Conservation (phyloP, 2,888 invertebrate species). For the Mesochorus sp. region DNA sequence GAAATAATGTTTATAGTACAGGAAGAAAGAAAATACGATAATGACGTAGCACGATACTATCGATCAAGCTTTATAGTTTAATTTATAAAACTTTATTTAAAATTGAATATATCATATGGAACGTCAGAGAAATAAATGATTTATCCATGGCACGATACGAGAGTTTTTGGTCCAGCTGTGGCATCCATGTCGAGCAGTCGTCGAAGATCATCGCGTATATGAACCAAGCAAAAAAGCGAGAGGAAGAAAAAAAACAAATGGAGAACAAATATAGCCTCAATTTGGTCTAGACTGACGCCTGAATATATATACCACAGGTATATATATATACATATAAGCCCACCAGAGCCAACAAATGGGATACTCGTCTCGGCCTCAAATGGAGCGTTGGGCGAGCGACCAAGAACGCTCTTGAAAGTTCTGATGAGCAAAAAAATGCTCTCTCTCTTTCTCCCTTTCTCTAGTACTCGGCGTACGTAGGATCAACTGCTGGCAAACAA, state of each 20-base stretch:
- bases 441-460: conserved; percentile 12
- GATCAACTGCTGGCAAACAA: background rate
- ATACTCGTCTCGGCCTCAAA: conserved; percentile 12
- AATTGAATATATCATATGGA: too few species aligned
- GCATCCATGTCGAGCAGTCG: conserved; percentile 52
- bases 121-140: too few species aligned
- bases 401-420: conserved; percentile 21
- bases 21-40: too few species aligned
- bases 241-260: background rate
- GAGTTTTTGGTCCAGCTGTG: too few species aligned
- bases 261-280: conserved; percentile 22
- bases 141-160: too few species aligned
- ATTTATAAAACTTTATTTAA: too few species aligned
- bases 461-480: background rate
- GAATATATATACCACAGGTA: conserved; percentile 30
- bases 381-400: conserved; percentile 16
- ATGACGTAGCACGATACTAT: too few species aligned
- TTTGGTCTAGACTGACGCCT: conserved; percentile 26
- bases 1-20: too few species aligned
- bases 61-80: too few species aligned
- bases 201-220: conserved; percentile 25
- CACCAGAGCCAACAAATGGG: conserved; percentile 40
- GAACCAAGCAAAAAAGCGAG: background rate
- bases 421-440: conserved; percentile 22
- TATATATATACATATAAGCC: conserved; percentile 14